Evolutionary conservation across 2,797 vertebrate genomes (phyloP).

Genomic region (Diceros bicornis): DNA sequence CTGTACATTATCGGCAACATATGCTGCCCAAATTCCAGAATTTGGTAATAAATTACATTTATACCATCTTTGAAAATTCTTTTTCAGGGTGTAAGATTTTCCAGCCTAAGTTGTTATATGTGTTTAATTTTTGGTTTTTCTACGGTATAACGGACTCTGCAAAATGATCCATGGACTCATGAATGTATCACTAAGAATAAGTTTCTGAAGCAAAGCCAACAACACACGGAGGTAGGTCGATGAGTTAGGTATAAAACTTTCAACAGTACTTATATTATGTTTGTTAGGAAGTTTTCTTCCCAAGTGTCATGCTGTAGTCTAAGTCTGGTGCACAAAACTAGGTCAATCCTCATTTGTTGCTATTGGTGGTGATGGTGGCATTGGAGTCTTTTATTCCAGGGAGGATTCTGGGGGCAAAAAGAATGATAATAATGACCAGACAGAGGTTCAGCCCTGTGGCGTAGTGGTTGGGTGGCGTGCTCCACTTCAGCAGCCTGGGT

Average conservation of each 20-base stretch:
- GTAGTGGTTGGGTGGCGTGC: too few species aligned
- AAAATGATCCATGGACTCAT: not conserved
- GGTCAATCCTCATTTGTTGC: not conserved
- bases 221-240: not conserved
- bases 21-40: conserved; percentile 57
- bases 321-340: not conserved
- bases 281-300: not conserved
- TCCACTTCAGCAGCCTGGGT: too few species aligned
- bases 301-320: not conserved
- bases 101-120: not conserved
- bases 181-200: not conserved
- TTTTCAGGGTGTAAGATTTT: conserved; percentile 3
- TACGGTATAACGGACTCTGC: not conserved
- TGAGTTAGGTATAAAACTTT: not conserved
- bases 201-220: conserved; percentile 48
- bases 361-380: not conserved
- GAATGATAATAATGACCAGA: conserved; percentile 1
- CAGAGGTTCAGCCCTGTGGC: too few species aligned
- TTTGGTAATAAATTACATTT: conserved; percentile 62
- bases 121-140: not conserved
- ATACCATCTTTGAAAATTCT: conserved; percentile 37
- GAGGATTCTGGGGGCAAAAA: not conserved
- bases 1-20: conserved; percentile 67
- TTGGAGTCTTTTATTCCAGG: not conserved
- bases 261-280: not conserved